Percentiles rank a stretch among this genome's conserved stretches.
Evolutionary conservation across 2,888 invertebrate species (phyloP).

Genomic region (Andrena trimmerana): DNA sequence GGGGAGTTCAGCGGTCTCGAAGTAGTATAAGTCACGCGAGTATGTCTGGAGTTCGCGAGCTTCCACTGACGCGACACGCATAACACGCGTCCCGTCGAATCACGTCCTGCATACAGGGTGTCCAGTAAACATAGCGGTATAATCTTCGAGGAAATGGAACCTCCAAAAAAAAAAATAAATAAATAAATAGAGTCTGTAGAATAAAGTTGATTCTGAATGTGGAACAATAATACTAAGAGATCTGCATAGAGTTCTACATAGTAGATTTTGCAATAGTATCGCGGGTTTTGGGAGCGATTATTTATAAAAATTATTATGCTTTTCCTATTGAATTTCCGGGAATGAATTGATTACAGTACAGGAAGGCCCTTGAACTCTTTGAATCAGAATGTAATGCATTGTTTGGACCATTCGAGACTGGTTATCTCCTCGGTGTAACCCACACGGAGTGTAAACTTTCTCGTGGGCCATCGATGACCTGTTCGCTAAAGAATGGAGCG

Average conservation of each 20-base stretch:
- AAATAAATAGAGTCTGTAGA: background rate
- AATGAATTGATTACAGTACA: too few relatives aligned
- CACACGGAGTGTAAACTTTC: background rate
- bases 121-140: background rate
- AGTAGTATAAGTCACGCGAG: conserved; percentile 64
- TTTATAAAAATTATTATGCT: too few relatives aligned
- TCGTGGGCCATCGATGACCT: background rate
- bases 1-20: conserved; percentile 63
- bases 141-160: background rate
- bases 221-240: too few relatives aligned
- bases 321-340: too few relatives aligned
- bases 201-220: too few relatives aligned
- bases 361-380: too few relatives aligned
- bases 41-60: conserved; percentile 42
- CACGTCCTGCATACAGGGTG: background rate
- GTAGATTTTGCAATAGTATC: too few relatives aligned
- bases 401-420: too few relatives aligned
- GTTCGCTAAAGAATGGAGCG: background rate
- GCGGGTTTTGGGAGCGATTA: too few relatives aligned
- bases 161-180: background rate
- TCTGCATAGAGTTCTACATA: too few relatives aligned
- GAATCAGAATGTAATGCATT: too few relatives aligned
- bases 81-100: conserved; percentile 15
- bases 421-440: too few relatives aligned
- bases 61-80: conserved; percentile 14